Percentiles rank a stretch among this genome's conserved stretches.
These are phyloP conservation scores for Mobula hypostoma DNA, from an alignment of 2,113 vertebrate genomes.

Conservation along the genomic window DNA sequence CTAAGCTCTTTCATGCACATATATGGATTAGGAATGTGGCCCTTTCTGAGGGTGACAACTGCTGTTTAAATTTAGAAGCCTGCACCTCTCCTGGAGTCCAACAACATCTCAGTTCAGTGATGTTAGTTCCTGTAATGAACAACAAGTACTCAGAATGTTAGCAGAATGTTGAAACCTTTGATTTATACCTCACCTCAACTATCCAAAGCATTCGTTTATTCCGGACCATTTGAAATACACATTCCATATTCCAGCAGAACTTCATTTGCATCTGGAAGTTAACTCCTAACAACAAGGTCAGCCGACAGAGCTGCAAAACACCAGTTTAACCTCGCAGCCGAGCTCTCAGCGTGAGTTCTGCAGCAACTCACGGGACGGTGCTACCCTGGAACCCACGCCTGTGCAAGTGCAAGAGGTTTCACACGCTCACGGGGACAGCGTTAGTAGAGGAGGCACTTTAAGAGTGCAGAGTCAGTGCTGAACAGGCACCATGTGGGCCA, in stretches of 20 bases:
- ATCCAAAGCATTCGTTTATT: not conserved
- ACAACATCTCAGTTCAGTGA: not conserved
- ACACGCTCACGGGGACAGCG: not conserved
- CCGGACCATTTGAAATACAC: not conserved
- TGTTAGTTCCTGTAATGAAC: not conserved
- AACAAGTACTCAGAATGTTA: not conserved
- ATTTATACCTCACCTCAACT: not conserved
- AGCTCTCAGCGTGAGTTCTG: not conserved
- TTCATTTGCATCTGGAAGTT: not conserved
- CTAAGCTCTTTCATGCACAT: slow-evolving; percentile 62
- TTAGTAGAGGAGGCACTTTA: not conserved
- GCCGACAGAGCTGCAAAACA: not conserved
- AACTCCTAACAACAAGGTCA: not conserved
- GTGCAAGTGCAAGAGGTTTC: no score
- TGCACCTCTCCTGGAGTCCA: slow-evolving; percentile 36
- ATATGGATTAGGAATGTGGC: slow-evolving; percentile 72
- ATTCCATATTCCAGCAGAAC: not conserved
- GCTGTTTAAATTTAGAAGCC: slow-evolving; percentile 53
- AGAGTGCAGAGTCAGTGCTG: not conserved
- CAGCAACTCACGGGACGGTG: not conserved
- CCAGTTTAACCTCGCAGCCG: no score
- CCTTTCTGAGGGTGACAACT: slow-evolving; percentile 78
- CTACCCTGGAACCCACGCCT: not conserved
- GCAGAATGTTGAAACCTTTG: not conserved
- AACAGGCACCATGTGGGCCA: not conserved